A percentile compares a stretch with the other conserved stretches of the same genome.
Conservation (phyloP, 2,888 invertebrate genomes). For the Chirona hameri region DNA sequence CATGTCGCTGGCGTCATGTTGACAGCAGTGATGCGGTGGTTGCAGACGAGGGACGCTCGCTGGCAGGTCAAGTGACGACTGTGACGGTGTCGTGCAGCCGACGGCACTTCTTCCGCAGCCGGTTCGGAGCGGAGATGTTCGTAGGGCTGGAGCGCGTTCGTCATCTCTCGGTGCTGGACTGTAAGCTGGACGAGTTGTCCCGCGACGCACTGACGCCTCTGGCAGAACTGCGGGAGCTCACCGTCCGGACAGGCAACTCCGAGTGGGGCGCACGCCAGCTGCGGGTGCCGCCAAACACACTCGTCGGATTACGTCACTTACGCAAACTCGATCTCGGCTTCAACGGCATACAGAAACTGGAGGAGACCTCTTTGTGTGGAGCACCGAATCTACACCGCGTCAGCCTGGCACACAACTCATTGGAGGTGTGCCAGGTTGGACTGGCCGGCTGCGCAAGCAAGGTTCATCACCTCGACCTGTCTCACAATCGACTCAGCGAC, state of each 20-base stretch:
- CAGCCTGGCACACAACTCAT: conserved; percentile 72
- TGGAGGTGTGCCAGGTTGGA: conserved; percentile 68
- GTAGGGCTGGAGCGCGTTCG: conserved; percentile 37
- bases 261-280: conserved; percentile 78
- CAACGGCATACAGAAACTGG: conserved; percentile 75
- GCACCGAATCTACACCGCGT: conserved; percentile 64
- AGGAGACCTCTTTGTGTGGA: conserved; percentile 72
- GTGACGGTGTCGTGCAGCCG: conserved; percentile 61
- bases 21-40: background rate
- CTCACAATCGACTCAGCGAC: conserved; percentile 71
- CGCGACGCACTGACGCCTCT: conserved; percentile 73
- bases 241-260: conserved; percentile 76
- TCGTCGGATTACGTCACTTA: conserved; percentile 55
- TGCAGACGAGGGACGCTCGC: background rate
- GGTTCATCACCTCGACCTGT: conserved; percentile 71
- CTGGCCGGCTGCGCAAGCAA: conserved; percentile 59
- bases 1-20: background rate
- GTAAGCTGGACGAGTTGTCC: conserved; percentile 37
- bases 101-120: conserved; percentile 72
- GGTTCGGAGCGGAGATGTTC: conserved; percentile 49
- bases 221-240: conserved; percentile 70
- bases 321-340: conserved; percentile 71
- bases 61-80: background rate
- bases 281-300: conserved; percentile 68
- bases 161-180: conserved; percentile 36